A percentile compares a stretch with the other conserved stretches of the same genome.
Conservation (phyloP, 2,888 invertebrate species). For the Acrocyrtus sp. region DNA sequence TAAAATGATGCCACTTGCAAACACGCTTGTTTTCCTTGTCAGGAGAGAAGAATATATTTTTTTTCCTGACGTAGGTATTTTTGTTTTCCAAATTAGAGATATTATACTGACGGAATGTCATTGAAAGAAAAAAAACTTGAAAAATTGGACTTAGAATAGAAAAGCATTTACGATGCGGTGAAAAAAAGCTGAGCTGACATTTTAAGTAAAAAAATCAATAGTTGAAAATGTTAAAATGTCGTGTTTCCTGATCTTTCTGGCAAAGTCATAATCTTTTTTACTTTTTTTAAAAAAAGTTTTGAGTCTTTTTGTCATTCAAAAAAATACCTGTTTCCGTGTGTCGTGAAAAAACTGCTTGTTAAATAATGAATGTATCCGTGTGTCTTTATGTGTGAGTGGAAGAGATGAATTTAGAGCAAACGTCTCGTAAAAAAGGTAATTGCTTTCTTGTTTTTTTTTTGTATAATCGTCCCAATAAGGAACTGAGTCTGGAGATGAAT, state of each 20-base stretch:
- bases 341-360: slow-evolving; percentile 36
- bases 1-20: too few species aligned
- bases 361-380: slow-evolving; percentile 24
- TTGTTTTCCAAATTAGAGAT: too few species aligned
- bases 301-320: background rate
- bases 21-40: too few species aligned
- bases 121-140: too few species aligned
- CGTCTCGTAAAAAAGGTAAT: background rate
- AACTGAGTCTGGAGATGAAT: slow-evolving; percentile 63
- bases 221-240: background rate
- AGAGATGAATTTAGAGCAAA: slow-evolving; percentile 6
- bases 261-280: slow-evolving; percentile 31
- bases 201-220: background rate
- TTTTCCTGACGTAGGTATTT: too few species aligned
- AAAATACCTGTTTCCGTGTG: background rate
- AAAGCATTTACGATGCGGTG: background rate
- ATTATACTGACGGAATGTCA: too few species aligned
- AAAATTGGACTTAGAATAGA: too few species aligned
- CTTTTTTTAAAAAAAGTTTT: too few species aligned
- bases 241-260: slow-evolving; percentile 31
- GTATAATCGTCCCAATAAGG: slow-evolving; percentile 40
- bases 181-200: background rate
- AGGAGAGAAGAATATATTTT: too few species aligned
- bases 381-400: background rate
- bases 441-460: too few species aligned